These are phyloP conservation scores for Myiozetetes cayanensis DNA, from an alignment of 2,113 vertebrate genomes.

Conservation along the genomic window DNA sequence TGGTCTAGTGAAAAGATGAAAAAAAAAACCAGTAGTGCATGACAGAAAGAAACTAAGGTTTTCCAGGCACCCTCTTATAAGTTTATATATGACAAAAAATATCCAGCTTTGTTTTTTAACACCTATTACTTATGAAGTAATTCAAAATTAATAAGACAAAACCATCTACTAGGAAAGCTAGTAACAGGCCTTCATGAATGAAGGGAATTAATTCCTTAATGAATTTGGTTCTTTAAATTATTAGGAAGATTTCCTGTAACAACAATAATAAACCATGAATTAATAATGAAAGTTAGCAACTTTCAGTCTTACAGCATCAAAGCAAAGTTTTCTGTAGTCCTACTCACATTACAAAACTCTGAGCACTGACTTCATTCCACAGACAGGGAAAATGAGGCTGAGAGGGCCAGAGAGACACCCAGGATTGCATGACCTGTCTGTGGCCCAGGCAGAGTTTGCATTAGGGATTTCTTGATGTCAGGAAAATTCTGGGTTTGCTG, in stretches of 20 bases:
- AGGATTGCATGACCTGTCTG: background rate
- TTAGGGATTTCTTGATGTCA: background rate
- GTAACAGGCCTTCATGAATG: background rate
- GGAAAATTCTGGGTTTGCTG: background rate
- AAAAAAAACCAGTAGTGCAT: background rate
- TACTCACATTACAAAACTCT: background rate
- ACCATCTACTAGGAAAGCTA: background rate
- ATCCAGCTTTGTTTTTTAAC: background rate
- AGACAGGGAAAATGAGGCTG: background rate
- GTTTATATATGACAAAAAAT: background rate
- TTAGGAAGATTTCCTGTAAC: background rate
- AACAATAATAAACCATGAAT: background rate
- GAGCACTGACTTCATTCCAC: background rate
- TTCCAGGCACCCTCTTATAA: background rate
- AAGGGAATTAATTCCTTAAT: background rate
- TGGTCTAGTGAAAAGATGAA: background rate
- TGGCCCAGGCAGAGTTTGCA: background rate
- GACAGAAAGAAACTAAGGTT: background rate
- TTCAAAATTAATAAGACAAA: background rate
- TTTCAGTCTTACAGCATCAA: background rate
- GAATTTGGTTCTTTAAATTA: background rate
- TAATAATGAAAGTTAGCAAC: background rate
- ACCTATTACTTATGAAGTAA: background rate
- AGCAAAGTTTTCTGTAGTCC: background rate
- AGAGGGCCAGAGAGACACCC: background rate